Evolutionary conservation across 1,140 invertebrate genomes (phyloP), one percentile per base, ranked within the genome.

Genomic region (Lasioglossum albipes): DNA sequence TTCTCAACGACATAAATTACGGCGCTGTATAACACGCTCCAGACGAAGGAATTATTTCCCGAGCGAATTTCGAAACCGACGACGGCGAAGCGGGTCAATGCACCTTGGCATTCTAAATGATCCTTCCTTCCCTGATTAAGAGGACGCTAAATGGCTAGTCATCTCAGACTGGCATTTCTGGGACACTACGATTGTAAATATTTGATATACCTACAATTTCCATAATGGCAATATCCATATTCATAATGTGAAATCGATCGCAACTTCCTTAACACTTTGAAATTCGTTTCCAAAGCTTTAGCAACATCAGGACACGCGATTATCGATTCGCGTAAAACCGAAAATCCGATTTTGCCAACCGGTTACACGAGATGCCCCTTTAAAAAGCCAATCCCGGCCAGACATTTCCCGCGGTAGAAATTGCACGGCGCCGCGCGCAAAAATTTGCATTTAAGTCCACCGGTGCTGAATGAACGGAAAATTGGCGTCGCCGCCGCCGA

Each of bases 341-440:
- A 49, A 49, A 49, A 49, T 49, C 13, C 10, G 45, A 49, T 49
- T 49, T 49, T 10, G 45, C 13, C 45, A 13, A 49, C 45, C 45
- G 45, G 45, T 12, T 12, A 13, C 10, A 45, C 45, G 45, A 12
- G 7, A 12, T 13, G 45, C 10, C 49, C 45, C 65, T 41, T 74
- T 49, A 66, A 79, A 79, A 74, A 59, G 71, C 66, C 70, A 79
- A 79, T 79, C 66, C 54, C 62, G 16, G 62, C 12, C 77, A 59
- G 77, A 74, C 74, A 66, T 66, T 57, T 45, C 9, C 20, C 4
- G 9, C 70, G 20, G 12, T 10, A 71, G 66, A 74, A 79, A 79
- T 79, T 74, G 70, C 49, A 10, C 18, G 10, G 27, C 12, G 62
- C 16, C 2, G 20, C 10, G 13, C 36, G 31, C 31, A 49, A 16